A percentile compares a stretch with the other conserved stretches of the same genome.
These are phyloP conservation scores for Lepisosteus oculatus DNA, from an alignment of 2,113 vertebrate genomes.

Conservation along the genomic window DNA sequence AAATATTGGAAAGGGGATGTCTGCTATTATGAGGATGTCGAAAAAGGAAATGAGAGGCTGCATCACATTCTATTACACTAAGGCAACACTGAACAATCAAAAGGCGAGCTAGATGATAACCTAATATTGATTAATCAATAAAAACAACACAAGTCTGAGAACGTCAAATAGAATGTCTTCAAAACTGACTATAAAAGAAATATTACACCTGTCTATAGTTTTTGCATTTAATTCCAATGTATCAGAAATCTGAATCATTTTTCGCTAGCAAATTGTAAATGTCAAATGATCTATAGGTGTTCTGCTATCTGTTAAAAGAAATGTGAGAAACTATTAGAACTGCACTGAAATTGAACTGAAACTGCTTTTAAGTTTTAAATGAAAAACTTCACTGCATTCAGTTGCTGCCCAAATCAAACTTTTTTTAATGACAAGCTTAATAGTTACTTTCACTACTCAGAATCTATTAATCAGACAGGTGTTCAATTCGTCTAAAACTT, in stretches of 20 bases:
- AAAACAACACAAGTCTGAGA: conserved; percentile 44
- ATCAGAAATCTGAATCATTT: too few relatives aligned
- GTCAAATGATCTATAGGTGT: too few relatives aligned
- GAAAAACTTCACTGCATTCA: too few relatives aligned
- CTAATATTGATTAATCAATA: conserved; percentile 66
- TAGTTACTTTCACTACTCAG: conserved; percentile 11
- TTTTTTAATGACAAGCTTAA: too few relatives aligned
- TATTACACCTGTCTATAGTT: conserved; percentile 12
- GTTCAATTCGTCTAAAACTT: conserved; percentile 24
- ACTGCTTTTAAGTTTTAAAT: too few relatives aligned
- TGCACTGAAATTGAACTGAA: too few relatives aligned
- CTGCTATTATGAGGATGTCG: conserved; percentile 50
- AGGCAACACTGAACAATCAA: conserved; percentile 25
- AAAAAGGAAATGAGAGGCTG: neutral
- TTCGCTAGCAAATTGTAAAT: too few relatives aligned
- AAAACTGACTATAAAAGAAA: conserved; percentile 25
- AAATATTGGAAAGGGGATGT: conserved; percentile 23
- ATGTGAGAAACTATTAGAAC: too few relatives aligned
- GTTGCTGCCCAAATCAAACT: too few relatives aligned
- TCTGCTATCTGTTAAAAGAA: too few relatives aligned
- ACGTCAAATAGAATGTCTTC: conserved; percentile 29
- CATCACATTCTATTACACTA: conserved; percentile 26
- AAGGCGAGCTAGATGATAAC: conserved; percentile 57
- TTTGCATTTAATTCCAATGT: too few relatives aligned
- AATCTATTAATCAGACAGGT: conserved; percentile 33